Base-by-base conservation (phyloP, 2,888 invertebrate genomes). In the Cosmorhoe ocellata region DNA sequence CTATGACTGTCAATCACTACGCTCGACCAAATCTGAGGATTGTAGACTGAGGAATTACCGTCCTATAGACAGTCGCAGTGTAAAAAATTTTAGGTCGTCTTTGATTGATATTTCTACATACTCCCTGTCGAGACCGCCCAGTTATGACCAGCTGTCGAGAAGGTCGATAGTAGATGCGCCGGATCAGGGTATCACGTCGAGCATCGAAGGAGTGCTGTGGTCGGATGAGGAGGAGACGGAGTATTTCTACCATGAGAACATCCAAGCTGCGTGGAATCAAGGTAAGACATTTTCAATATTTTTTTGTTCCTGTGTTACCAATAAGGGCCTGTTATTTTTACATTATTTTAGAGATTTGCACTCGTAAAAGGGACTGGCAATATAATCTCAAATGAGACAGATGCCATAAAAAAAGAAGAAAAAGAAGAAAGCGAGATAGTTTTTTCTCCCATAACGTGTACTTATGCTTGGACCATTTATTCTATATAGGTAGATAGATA, bases 141-240 rank as follows among this genome's bases (percentile, higher is more conserved):
- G 89, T 32, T 90, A 89, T 49, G 90, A 90, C 31, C 89, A 88
- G 71, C 54, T 90, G 52, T 91, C 90, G 2, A 65, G 91, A 4
- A 73, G 91, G 61, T 91, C 91, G 5, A 59, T 87, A 18, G 79
- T 86, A 1, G 90, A 89, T 27, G 86, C 82, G 3, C 73, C 76
- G 0, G 86, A 86, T 3, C 81, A 77, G 34, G 83, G 80, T 2
- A 78, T 87, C 42, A 90, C 89, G n/a, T 91, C 91, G 10, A 91
- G 91, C 56, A 91, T 91, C 26, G 91, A 91, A 62, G 91, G 91
- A 0, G 91, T 91, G 13, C 77, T 91, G 61, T 91, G 91, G 91
- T 90, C 90, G 1, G 91, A 91, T 77, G 91, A 91, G 58, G 91
- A 91, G 60, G 91, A 91, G 49, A 90, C 82, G 52, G 90, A 90